Evolutionary conservation across 2,797 vertebrate species (phyloP).

Genomic region (Cyprinella venusta): DNA sequence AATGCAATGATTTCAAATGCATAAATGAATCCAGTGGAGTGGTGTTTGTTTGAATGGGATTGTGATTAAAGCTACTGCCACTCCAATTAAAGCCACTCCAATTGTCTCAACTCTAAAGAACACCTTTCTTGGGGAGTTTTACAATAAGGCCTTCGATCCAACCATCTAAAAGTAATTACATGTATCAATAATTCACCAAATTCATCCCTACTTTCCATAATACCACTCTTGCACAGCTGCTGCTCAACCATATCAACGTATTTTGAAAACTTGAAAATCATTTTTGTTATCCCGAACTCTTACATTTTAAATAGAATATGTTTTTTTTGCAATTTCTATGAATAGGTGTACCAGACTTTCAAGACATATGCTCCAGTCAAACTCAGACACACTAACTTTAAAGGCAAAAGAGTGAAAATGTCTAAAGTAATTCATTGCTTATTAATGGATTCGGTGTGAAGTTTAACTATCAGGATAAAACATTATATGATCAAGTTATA

Average conservation of each 20-base stretch:
- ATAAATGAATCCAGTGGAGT: conserved; percentile 24
- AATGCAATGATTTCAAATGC: conserved; percentile 36
- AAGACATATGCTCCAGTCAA: not conserved
- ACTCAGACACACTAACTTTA: not conserved
- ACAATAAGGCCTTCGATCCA: not conserved
- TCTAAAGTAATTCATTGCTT: not conserved
- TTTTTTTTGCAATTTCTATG: not conserved
- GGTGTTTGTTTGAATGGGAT: not conserved
- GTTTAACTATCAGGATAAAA: not conserved
- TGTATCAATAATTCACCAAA: not conserved
- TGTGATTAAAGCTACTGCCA: not conserved
- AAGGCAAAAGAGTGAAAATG: not conserved
- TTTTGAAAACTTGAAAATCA: not conserved
- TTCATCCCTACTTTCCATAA: not conserved
- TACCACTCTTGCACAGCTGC: not conserved
- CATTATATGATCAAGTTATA: no score
- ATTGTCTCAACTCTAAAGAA: not conserved
- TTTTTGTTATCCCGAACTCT: not conserved
- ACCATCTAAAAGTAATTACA: not conserved
- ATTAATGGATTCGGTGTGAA: not conserved
- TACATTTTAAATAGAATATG: not conserved
- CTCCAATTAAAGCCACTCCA: not conserved
- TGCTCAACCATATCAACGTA: not conserved
- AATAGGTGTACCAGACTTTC: not conserved
- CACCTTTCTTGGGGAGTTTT: not conserved